Base-by-base conservation (phyloP, 2,888 invertebrate genomes). In the Pyrgus malvae region DNA sequence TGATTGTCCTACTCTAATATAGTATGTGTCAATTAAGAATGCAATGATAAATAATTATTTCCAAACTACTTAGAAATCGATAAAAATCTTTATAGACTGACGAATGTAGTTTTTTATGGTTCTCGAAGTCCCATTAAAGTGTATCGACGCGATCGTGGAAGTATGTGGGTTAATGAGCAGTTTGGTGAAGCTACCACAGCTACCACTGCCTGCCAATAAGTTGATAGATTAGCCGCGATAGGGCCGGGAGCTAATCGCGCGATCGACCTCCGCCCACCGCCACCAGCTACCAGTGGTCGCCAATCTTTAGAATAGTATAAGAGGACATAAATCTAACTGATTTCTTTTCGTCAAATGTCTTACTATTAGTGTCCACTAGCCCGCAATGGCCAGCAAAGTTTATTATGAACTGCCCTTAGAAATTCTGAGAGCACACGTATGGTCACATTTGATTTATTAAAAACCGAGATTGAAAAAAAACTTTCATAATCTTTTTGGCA, bases 161-260 rank as follows among this genome's bases (percentile, higher is more conserved):
- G 49, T 31, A 49, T 49, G 49, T 49, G 49, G 49, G 49, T 31
- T 41, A 49, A 49, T 49, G 49, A 49, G 40, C 31, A 23, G 40
- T 49, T 29, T n/a, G 19, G 19, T 17, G 37, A 2, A n/a, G n/a
- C n/a, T n/a, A n/a, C n/a, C 3, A 17, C 3, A 2, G 49, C 31
- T 16, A 41, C 40, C 29, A 49, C 4, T 31, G 11, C n/a, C 40
- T 41, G 49, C 49, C 49, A 41, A 41, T 41, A 48, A 29, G 31
- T 31, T 49, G 49, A 49, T 49, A 49, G 40, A 49, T 49, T 49
- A 49, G 49, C 40, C 19, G 8, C 38, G 49, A 41, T 35, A 49
- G 48, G 31, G 48, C 40, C 27, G 19, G 11, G 14, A 9, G 29
- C 27, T 44, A 44, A 44, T 44, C 42, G 42, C 27, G 14, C 42